Percentiles rank a stretch among this genome's conserved stretches.
Conservation (phyloP, 2,797 vertebrate species). For the Coccyzus lansbergi region DNA sequence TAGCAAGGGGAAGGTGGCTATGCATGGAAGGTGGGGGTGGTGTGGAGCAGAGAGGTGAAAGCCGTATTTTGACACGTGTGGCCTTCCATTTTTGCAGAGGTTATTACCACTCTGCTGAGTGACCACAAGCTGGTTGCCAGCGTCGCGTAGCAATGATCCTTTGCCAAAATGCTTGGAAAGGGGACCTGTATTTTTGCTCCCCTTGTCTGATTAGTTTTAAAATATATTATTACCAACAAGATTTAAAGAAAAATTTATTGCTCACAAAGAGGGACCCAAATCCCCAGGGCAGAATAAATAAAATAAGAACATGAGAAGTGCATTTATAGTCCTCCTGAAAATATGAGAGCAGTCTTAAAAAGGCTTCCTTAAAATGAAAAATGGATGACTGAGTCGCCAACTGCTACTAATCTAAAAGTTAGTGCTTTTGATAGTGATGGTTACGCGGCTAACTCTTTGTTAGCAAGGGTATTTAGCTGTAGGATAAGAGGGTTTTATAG, state of each 20-base stretch:
- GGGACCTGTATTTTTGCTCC: slow-evolving; percentile 59
- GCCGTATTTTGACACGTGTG: slow-evolving; percentile 22
- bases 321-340: slow-evolving; percentile 75
- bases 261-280: slow-evolving; percentile 69
- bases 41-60: neutral
- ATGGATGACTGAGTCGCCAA: slow-evolving; percentile 71
- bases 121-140: slow-evolving; percentile 73
- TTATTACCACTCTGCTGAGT: slow-evolving; percentile 67
- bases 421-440: slow-evolving; percentile 65
- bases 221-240: slow-evolving; percentile 73
- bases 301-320: slow-evolving; percentile 79
- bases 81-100: slow-evolving; percentile 66
- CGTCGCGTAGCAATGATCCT: neutral
- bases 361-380: slow-evolving; percentile 78
- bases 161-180: slow-evolving; percentile 70
- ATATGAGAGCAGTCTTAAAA: slow-evolving; percentile 76
- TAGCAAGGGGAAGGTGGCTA: neutral
- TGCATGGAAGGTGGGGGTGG: neutral
- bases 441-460: slow-evolving; percentile 56
- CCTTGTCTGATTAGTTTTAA: slow-evolving; percentile 67
- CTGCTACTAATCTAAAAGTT: slow-evolving; percentile 73
- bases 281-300: slow-evolving; percentile 77
- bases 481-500: slow-evolving; percentile 57
- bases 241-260: slow-evolving; percentile 74
- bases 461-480: slow-evolving; percentile 49